Evolutionary conservation across 2,113 vertebrate species (phyloP).

Genomic region (Chaetura pelagica): DNA sequence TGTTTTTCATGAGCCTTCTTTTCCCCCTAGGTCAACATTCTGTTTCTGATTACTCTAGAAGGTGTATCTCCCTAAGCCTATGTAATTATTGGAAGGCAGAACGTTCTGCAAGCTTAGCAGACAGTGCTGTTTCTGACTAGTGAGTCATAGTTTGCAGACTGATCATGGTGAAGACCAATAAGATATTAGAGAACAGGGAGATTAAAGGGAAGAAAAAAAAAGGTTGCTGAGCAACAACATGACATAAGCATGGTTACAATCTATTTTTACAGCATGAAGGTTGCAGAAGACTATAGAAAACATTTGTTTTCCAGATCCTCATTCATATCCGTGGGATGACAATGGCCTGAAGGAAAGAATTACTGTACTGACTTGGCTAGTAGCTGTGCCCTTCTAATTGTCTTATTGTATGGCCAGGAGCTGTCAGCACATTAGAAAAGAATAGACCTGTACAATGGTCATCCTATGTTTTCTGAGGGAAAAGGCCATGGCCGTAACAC

Average conservation of each 20-base stretch:
- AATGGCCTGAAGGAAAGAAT: slow-evolving; percentile 2
- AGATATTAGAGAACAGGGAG: slow-evolving; percentile 43
- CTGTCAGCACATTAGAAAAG: neutral
- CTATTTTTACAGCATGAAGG: slow-evolving; percentile 73
- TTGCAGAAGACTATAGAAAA: slow-evolving; percentile 49
- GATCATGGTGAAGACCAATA: slow-evolving; percentile 44
- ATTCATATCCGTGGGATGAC: neutral
- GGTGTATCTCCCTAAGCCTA: neutral
- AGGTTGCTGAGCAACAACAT: slow-evolving; percentile 74
- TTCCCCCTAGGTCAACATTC: neutral
- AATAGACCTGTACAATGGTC: neutral
- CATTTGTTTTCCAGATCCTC: neutral
- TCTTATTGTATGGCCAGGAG: neutral
- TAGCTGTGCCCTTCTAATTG: neutral
- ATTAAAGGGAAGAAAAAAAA: neutral
- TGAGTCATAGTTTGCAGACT: neutral
- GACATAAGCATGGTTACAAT: slow-evolving; percentile 54
- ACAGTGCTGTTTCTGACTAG: neutral
- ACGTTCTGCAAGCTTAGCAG: slow-evolving; percentile 33
- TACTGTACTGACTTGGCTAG: neutral
- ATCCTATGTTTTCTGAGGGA: neutral
- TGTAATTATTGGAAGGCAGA: slow-evolving; percentile 26
- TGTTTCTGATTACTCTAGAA: neutral
- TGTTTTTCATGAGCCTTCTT: neutral
- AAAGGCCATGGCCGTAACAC: neutral